These are phyloP conservation scores for Cyphomyrus discorhynchus DNA, from an alignment of 2,113 vertebrate genomes.

Conservation along the genomic window DNA sequence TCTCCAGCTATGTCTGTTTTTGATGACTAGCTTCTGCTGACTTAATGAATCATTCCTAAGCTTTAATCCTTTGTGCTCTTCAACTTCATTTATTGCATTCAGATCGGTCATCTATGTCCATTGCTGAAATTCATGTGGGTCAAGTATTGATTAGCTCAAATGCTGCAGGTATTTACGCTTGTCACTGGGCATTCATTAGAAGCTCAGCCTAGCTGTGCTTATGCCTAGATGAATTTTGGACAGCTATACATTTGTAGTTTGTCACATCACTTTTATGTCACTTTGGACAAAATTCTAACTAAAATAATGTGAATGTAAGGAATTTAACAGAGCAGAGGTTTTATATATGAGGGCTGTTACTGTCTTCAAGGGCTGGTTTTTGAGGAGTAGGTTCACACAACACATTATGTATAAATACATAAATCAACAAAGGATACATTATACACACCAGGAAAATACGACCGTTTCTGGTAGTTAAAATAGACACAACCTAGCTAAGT, in stretches of 20 bases:
- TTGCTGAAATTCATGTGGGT: constrained; percentile 20
- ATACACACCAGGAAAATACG: neutral
- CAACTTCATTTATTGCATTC: constrained; percentile 20
- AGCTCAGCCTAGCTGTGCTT: neutral
- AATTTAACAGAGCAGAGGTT: neutral
- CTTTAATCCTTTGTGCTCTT: neutral
- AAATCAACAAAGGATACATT: neutral
- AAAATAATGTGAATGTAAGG: neutral
- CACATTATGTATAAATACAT: neutral
- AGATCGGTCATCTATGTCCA: constrained; percentile 21
- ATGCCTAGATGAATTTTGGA: neutral
- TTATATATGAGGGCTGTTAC: neutral
- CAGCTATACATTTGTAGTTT: neutral
- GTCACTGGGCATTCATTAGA: neutral
- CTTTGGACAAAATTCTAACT: neutral
- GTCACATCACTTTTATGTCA: neutral
- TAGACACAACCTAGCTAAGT: neutral
- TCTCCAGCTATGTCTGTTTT: neutral
- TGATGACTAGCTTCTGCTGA: neutral
- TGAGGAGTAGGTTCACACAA: neutral
- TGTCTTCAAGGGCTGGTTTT: neutral
- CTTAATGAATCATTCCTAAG: neutral
- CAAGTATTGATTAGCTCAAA: neutral
- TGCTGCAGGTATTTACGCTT: neutral
- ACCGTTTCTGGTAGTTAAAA: neutral